phyloP scores from a whole-genome alignment of 2,888 invertebrate genomes.

The Lithophane ornitopus region DNA sequence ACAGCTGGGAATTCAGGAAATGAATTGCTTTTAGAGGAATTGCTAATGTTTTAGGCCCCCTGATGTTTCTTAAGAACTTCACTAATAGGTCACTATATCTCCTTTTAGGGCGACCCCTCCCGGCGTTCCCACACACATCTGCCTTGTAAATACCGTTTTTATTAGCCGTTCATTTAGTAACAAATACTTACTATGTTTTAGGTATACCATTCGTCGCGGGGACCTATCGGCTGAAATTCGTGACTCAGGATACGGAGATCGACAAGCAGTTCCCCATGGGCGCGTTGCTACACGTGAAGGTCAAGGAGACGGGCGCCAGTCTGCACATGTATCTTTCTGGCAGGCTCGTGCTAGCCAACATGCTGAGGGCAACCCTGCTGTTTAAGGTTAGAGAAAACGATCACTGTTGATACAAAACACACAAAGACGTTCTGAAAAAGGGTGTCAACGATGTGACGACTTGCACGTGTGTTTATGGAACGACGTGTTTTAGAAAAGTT shows the following conservation, averaged over 20 bases:
- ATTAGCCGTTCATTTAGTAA: neutral
- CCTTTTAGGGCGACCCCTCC: neutral
- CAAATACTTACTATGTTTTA: conserved; percentile 47
- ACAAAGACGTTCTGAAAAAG: neutral
- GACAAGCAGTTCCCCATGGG: conserved; percentile 54
- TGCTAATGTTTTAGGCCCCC: no score
- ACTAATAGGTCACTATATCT: neutral
- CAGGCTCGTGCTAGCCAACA: conserved; percentile 79
- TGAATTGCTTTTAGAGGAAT: no score
- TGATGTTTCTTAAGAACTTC: neutral
- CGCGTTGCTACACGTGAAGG: conserved; percentile 72
- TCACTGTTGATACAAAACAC: neutral
- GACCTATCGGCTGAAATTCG: conserved; percentile 71
- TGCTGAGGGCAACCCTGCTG: conserved; percentile 76
- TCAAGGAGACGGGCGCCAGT: conserved; percentile 72
- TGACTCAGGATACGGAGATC: conserved; percentile 59
- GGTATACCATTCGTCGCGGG: conserved; percentile 79
- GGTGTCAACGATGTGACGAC: neutral
- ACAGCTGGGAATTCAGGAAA: no score
- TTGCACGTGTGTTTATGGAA: no score
- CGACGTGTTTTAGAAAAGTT: no score
- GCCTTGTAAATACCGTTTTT: neutral
- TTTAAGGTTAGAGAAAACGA: conserved; percentile 76
- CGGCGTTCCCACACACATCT: neutral
- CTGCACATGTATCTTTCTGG: conserved; percentile 77